Conservation (phyloP, 30 jellyfish, hydroid and myxozoan species). For the Hydra vulgaris region DNA sequence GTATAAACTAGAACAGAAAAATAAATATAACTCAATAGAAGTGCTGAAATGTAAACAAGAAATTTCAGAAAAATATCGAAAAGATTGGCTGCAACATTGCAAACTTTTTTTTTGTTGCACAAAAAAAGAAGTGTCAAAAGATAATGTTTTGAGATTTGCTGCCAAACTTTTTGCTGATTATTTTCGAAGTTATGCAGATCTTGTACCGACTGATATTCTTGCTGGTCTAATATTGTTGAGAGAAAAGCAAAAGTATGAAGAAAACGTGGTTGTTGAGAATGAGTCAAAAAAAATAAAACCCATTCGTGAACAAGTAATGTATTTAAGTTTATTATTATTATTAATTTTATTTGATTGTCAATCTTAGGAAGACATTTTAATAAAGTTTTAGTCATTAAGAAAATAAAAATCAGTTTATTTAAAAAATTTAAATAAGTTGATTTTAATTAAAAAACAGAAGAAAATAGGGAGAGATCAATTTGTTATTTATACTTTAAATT, state of each 20-base stretch:
- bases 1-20: slow-evolving; percentile 33
- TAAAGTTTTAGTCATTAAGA: neutral
- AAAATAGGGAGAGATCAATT: no score
- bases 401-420: neutral
- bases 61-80: slow-evolving; percentile 43
- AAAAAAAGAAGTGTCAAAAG: slow-evolving; percentile 48
- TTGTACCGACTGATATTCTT: slow-evolving; percentile 83
- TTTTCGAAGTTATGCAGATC: slow-evolving; percentile 50
- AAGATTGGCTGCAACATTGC: slow-evolving; percentile 53
- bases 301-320: slow-evolving; percentile 16
- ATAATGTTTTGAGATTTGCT: slow-evolving; percentile 58
- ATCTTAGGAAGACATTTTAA: no score
- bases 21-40: slow-evolving; percentile 49
- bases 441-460: neutral
- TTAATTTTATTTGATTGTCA: no score
- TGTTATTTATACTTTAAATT: neutral
- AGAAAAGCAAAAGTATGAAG: slow-evolving; percentile 59
- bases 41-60: neutral
- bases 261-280: slow-evolving; percentile 29
- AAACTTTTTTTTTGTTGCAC: slow-evolving; percentile 75
- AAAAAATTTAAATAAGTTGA: neutral
- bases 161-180: slow-evolving; percentile 63
- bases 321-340: no score
- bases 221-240: slow-evolving; percentile 87
- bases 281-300: slow-evolving; percentile 22